Base-by-base conservation (phyloP, 1,140 invertebrate genomes). In the Euura saliciscinereae region DNA sequence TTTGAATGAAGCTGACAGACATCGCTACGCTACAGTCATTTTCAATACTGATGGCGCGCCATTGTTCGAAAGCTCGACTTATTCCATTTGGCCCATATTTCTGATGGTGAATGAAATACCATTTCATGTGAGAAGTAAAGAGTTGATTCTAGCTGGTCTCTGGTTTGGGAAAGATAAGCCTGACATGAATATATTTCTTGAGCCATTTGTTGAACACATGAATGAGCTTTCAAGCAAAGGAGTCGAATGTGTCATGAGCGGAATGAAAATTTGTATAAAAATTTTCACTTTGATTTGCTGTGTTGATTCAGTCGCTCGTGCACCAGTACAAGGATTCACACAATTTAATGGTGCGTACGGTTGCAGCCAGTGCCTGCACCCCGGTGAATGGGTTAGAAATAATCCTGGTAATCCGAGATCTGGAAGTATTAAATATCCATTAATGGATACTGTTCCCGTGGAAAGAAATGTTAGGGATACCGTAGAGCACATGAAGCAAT, bases 91-190 rank as follows among this genome's bases (percentile, higher is more conserved):
- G 28, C 28, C 28, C 28, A 28, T 28, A 28, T 28, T 28, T 28
- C 46, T 73, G 28, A 66, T 66, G 42, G 8, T 73, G 7, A 70
- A 73, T 43, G 72, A 73, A 45, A n/a, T 73, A 51, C 72, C 72
- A 11, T 8, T 46, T 8, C 28, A 28, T 28, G 28, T 28, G 28
- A 28, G 28, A 28, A 28, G 28, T 28, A 28, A 28, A 28, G 28
- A 69, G 4, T 11, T 65, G 10, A 42, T 73, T 6, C 10, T 28
- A 2, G 66, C n/a, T 65, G 72, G 72, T 45, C 43, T 73, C 45
- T 73, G 72, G 72, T 73, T 73, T 44, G 43, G 68, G 3, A 73
- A 69, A 70, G 28, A 28, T 28, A 28, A 28, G 28, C 28, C 28
- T 28, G 28, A 28, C 28, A 28, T 28, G 28, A 28, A 43, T 45